A percentile compares a stretch with the other conserved stretches of the same genome.
Evolutionary conservation across 2,888 invertebrate genomes (phyloP).

Genomic region (Macrophya annulata): DNA sequence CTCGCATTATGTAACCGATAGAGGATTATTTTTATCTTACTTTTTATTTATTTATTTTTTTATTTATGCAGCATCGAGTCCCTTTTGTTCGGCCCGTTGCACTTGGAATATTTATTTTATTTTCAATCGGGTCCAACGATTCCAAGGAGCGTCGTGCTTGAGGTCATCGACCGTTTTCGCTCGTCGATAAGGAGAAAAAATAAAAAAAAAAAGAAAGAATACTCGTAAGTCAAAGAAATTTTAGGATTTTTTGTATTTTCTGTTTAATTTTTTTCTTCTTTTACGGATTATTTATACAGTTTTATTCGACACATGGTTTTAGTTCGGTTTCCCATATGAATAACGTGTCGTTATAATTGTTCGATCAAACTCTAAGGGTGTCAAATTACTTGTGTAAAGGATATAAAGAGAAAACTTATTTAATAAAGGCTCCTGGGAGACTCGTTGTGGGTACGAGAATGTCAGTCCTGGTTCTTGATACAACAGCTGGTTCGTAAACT

Average conservation of each 20-base stretch:
- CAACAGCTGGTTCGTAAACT: slow-evolving; percentile 49
- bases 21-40: slow-evolving; percentile 42
- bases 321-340: background rate
- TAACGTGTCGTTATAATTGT: background rate
- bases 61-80: background rate
- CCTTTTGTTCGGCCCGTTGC: slow-evolving; percentile 19
- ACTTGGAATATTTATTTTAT: slow-evolving; percentile 2
- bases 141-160: background rate
- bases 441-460: slow-evolving; percentile 31
- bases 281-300: background rate
- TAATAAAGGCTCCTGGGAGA: slow-evolving; percentile 14
- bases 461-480: slow-evolving; percentile 24
- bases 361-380: slow-evolving; percentile 5
- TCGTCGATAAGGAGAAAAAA: background rate
- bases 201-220: background rate
- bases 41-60: slow-evolving; percentile 8
- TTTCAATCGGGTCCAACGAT: background rate
- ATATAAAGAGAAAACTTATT: slow-evolving; percentile 13
- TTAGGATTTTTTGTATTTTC: too few relatives aligned
- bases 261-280: background rate
- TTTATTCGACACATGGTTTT: background rate
- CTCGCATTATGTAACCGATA: slow-evolving; percentile 68
- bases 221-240: background rate
- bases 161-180: slow-evolving; percentile 15
- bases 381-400: slow-evolving; percentile 32